phyloP scores from a whole-genome alignment of 2,888 invertebrate genomes.

The Isotomurus palustris region DNA sequence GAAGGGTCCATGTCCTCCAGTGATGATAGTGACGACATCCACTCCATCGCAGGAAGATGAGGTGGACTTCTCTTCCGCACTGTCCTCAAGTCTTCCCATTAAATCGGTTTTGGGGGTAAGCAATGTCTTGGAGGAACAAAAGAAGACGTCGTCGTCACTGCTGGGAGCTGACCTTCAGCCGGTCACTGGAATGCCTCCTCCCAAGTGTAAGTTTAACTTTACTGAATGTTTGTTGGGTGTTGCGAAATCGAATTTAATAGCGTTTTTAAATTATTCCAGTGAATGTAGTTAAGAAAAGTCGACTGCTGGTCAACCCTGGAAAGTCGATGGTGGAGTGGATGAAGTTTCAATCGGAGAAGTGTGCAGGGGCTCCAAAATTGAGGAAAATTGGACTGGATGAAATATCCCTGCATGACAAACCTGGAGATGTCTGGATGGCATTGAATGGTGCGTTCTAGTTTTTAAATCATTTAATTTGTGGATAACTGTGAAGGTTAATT shows the following conservation, averaged over 20 bases:
- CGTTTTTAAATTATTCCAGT: conserved; percentile 9
- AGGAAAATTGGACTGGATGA: conserved; percentile 33
- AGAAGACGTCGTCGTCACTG: conserved; percentile 6
- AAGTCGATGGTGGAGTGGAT: conserved; percentile 41
- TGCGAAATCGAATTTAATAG: background rate
- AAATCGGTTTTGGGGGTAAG: background rate
- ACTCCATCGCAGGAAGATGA: background rate
- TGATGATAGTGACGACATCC: background rate
- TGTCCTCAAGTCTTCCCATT: background rate
- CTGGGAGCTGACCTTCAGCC: conserved; percentile 27
- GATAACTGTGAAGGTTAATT: background rate
- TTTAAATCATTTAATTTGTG: background rate
- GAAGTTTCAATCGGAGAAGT: conserved; percentile 17
- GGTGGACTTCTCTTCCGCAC: background rate
- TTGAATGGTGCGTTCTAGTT: conserved; percentile 17
- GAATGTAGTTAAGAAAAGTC: conserved; percentile 22
- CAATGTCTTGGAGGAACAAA: background rate
- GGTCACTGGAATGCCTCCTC: conserved; percentile 25
- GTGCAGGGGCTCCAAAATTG: conserved; percentile 8
- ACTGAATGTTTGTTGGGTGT: background rate
- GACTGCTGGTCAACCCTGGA: conserved; percentile 26
- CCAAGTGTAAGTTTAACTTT: conserved; percentile 12
- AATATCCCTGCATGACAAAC: conserved; percentile 28
- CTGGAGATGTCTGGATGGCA: conserved; percentile 39
- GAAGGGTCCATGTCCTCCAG: too few relatives aligned